Conservation (phyloP, 2,888 invertebrate genomes). For the Tethea ocularis region DNA sequence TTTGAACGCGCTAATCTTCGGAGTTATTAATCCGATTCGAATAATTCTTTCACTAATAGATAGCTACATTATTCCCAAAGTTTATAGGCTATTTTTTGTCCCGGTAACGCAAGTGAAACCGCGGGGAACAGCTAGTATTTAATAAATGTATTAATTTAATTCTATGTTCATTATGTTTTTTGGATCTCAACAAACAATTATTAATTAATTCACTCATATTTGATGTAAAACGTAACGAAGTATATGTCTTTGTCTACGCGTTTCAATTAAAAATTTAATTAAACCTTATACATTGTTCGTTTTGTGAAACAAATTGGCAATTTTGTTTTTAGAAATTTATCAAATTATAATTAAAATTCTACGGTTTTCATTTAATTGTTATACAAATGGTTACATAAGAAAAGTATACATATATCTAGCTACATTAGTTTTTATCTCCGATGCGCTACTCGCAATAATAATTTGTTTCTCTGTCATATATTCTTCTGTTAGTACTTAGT, state of each 20-base stretch:
- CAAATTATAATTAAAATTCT: not conserved
- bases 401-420: too few relatives aligned
- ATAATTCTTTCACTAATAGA: too few relatives aligned
- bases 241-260: conserved; percentile 34
- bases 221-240: conserved; percentile 26
- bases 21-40: too few relatives aligned
- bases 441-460: too few relatives aligned
- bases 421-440: too few relatives aligned
- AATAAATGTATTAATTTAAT: not conserved
- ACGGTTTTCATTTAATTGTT: not conserved
- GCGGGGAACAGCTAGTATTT: too few relatives aligned
- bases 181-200: conserved; percentile 55
- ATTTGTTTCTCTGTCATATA: too few relatives aligned
- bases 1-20: too few relatives aligned
- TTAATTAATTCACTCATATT: conserved; percentile 43
- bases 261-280: conserved; percentile 48
- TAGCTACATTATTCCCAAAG: too few relatives aligned
- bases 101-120: too few relatives aligned
- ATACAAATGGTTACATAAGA: not conserved
- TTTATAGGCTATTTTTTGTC: too few relatives aligned
- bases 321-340: conserved; percentile 12
- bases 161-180: not conserved
- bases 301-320: conserved; percentile 23
- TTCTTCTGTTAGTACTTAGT: too few relatives aligned
- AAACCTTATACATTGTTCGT: conserved; percentile 35